phyloP scores from a whole-genome alignment of 2,888 invertebrate species.

The Thereva nobilitata region DNA sequence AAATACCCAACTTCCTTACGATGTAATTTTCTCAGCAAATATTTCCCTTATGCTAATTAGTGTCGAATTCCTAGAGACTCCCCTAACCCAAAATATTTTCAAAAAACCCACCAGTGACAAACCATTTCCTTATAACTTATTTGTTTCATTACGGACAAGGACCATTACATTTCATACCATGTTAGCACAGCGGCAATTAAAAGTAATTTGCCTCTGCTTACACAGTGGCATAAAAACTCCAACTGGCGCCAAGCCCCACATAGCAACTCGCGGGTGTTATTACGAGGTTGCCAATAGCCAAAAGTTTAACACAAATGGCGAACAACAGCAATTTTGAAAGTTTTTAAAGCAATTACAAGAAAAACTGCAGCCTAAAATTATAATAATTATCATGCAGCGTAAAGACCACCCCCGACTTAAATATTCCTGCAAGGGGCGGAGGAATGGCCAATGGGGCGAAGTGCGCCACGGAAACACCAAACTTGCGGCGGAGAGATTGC shows the following conservation, averaged over 20 bases:
- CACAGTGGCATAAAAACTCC: not conserved
- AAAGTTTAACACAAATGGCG: conserved; percentile 32
- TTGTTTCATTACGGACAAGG: no score
- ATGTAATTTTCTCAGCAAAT: no score
- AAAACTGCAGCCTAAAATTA: conserved; percentile 34
- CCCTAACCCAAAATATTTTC: no score
- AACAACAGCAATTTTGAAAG: conserved; percentile 34
- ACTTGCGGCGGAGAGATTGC: conserved; percentile 26
- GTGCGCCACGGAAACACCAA: conserved; percentile 25
- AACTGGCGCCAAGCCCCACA: conserved; percentile 27
- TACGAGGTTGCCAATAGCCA: conserved; percentile 34
- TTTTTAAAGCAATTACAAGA: conserved; percentile 33
- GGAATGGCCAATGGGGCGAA: not conserved
- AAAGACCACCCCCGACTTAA: conserved; percentile 10
- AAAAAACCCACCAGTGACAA: no score
- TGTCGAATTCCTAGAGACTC: no score
- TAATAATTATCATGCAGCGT: conserved; percentile 34
- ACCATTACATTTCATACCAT: not conserved
- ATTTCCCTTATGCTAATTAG: no score
- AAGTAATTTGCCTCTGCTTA: conserved; percentile 30
- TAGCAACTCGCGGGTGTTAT: conserved; percentile 19
- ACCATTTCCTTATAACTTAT: no score
- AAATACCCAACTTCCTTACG: no score
- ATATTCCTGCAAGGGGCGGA: not conserved
- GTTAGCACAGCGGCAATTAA: conserved; percentile 20